A percentile compares a stretch with the other conserved stretches of the same genome.
Conservation (phyloP, 2,888 invertebrate genomes). For the Caenorhabditis imperialis region DNA sequence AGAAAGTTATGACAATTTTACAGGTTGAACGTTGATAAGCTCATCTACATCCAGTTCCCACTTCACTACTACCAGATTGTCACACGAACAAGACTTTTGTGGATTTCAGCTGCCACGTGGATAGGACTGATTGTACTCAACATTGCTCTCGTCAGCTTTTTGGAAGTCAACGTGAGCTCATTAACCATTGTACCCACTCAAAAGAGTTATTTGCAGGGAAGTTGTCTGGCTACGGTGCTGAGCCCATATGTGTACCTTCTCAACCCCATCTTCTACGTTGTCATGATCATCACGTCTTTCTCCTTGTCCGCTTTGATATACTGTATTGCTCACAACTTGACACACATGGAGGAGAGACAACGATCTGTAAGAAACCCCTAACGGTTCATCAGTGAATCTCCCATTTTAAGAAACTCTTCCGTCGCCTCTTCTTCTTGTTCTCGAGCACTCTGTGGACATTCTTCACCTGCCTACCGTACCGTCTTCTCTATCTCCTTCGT, state of each 20-base stretch:
- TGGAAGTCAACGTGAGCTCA: conserved; percentile 66
- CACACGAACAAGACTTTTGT: conserved; percentile 63
- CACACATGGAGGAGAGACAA: conserved; percentile 68
- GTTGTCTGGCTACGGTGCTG: conserved; percentile 41
- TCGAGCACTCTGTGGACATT: conserved; percentile 77
- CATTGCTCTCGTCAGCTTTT: conserved; percentile 61
- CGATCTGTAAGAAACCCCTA: conserved; percentile 59
- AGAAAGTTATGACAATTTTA: conserved; percentile 13
- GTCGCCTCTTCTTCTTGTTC: conserved; percentile 76
- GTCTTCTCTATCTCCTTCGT: conserved; percentile 69
- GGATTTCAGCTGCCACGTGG: conserved; percentile 71
- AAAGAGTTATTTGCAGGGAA: conserved; percentile 35
- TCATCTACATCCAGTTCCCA: conserved; percentile 76
- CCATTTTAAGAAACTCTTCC: conserved; percentile 72
- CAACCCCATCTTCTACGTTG: conserved; percentile 69
- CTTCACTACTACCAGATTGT: conserved; percentile 76
- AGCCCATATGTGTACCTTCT: conserved; percentile 59
- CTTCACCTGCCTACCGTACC: conserved; percentile 76
- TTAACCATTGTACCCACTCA: too few relatives aligned
- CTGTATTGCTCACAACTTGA: conserved; percentile 73
- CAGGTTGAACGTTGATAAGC: conserved; percentile 74
- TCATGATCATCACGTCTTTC: conserved; percentile 74
- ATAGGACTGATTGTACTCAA: conserved; percentile 60
- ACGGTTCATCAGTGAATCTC: not conserved
- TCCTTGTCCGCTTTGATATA: conserved; percentile 74